phyloP scores from a whole-genome alignment of 2,888 invertebrate species.

The Rotaria magnacalcarata region DNA sequence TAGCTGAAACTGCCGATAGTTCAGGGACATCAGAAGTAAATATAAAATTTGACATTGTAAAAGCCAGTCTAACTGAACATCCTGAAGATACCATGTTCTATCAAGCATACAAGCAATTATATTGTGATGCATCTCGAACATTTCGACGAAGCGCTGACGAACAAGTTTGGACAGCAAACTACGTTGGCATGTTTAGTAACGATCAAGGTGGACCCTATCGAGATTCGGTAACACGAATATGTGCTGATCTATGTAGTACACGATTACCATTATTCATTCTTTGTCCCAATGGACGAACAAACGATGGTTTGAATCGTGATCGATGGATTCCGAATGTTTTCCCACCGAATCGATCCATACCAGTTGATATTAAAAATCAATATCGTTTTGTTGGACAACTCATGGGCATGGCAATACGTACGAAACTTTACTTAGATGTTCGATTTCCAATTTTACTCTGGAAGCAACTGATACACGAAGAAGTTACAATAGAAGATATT shows the following conservation, averaged over 20 bases:
- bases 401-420: conserved; percentile 11
- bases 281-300: neutral
- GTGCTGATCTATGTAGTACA: neutral
- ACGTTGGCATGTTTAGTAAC: neutral
- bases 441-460: neutral
- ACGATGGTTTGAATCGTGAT: neutral
- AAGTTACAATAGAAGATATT: conserved; percentile 6
- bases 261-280: neutral
- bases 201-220: neutral
- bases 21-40: too few species aligned
- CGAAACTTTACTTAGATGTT: neutral
- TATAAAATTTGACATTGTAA: neutral
- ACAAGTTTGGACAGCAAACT: neutral
- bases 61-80: neutral
- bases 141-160: neutral
- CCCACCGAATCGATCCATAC: neutral
- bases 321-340: too few species aligned
- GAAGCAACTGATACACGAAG: neutral
- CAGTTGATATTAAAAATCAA: too few species aligned
- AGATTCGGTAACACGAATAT: neutral
- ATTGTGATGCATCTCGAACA: neutral
- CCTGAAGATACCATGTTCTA: conserved; percentile 1
- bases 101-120: neutral
- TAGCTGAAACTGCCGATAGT: neutral
- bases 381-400: too few species aligned